Evolutionary conservation across 2,797 vertebrate species (phyloP), one percentile per base, ranked within the genome.

Genomic region (Morelia viridis): DNA sequence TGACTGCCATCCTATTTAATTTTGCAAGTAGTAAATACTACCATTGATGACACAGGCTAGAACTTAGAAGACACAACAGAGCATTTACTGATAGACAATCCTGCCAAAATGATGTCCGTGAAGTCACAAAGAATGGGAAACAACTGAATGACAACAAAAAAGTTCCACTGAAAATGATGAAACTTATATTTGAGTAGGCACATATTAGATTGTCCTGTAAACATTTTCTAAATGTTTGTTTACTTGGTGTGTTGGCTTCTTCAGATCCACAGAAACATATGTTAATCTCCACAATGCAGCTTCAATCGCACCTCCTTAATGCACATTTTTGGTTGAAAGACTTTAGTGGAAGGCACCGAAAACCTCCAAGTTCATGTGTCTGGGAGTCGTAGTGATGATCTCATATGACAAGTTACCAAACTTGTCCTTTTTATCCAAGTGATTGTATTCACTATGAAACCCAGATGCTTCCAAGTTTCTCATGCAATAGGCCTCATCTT

Each of bases 371-470:
- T 56, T 85, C 46, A 80, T 80, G n/a, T 35, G 31, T 46, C 11
- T 0, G 53, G 13, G 28, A 65, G 8, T 64, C 6, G 10, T 31
- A 58, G 35, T 91, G 24, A 12, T 11, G 80, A 94, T 80, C 9
- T 28, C 11, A 4, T 46, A 68, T 3, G 31, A 12, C 46, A 61
- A 88, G 57, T 86, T 71, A 24, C 92, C 11, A 53, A 91, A 88
- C 60, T 3, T 1, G 60, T 19, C 76, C 61, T 35, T 0, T 17
- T 84, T 92, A 90, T 76, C 8, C 0, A 0, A 9, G 19, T 2
- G 31, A 80, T 91, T 91, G 90, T 94, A 86, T 83, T 91, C 89
- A 84, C 57, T 0, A 0, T 10, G 28, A 94, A 92, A 87, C 17
- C 13, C 56, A 13, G 50, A 53, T 7, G 24, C 91, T 35, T 62